Percentiles rank a stretch among this genome's conserved stretches.
phyloP scores from a whole-genome alignment of 2,113 vertebrate species.

The Zingel zingel region DNA sequence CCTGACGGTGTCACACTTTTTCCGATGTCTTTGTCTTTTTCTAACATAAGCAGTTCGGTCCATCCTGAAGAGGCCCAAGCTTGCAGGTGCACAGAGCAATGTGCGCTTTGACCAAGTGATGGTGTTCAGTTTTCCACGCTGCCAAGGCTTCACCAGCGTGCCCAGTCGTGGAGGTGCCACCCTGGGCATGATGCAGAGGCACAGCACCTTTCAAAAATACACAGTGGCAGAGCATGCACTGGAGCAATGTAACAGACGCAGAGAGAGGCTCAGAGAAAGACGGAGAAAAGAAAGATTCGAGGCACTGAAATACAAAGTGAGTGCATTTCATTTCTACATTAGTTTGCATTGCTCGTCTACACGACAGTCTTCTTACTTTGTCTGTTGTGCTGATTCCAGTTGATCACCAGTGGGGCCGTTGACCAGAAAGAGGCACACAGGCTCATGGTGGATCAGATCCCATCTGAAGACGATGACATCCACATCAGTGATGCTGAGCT shows the following conservation, averaged over 20 bases:
- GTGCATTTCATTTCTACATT: constrained; percentile 9
- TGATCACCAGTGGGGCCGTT: constrained; percentile 80
- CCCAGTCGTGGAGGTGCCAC: constrained; percentile 92
- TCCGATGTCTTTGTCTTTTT: constrained; percentile 2
- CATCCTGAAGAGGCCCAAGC: constrained; percentile 89
- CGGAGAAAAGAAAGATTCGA: constrained; percentile 88
- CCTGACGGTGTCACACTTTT: background rate
- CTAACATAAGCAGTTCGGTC: constrained; percentile 81
- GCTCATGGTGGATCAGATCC: constrained; percentile 87
- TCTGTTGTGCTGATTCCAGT: constrained; percentile 72
- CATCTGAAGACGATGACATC: constrained; percentile 73
- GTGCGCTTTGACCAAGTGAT: constrained; percentile 89
- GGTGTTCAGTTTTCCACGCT: constrained; percentile 92
- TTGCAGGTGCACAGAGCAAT: constrained; percentile 72
- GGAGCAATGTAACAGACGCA: constrained; percentile 82
- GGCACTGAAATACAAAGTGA: constrained; percentile 85
- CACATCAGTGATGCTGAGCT: constrained; percentile 76
- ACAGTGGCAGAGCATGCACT: constrained; percentile 87
- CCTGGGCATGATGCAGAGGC: constrained; percentile 90
- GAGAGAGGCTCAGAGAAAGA: constrained; percentile 84
- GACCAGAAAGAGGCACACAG: constrained; percentile 83
- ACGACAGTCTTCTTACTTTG: background rate
- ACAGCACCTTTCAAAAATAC: constrained; percentile 86
- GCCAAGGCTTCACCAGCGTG: constrained; percentile 95
- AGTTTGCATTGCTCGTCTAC: accelerated